Base-by-base conservation (phyloP, 2,797 vertebrate genomes). In the Falco novaeseelandiae region DNA sequence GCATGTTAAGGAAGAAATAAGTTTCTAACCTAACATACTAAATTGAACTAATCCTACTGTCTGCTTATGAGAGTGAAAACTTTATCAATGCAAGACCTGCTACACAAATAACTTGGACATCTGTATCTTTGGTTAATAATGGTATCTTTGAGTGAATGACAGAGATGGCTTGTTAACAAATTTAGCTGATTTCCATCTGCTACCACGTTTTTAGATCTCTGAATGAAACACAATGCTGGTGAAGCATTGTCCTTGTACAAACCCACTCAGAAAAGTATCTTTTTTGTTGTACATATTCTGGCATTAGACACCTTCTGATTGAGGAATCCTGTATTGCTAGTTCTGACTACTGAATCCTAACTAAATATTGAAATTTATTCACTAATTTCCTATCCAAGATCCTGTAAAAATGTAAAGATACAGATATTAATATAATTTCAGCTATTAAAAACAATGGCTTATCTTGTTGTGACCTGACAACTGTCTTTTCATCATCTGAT, bases 241-340 rank as follows among this genome's bases (percentile, higher is more conserved):
- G 40, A 71, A 55, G 1, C 8, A 40, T 79, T 62, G 8, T 62
- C 74, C 8, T 46, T 61, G 10, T 34, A 54, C 21, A 61, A 5
- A 6, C 2, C 6, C 3, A 9, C 30, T 40, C 27, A 69, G 72
- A 54, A 73, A 79, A 38, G 2, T 17, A 25, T 25, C 2, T 30
- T 19, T 57, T 84, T 54, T 59, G 5, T 63, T 42, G 12, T 15
- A 27, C 0, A 0, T 44, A 9, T 81, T 78, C 17, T 36, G 8
- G 5, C 0, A 0, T 86, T 71, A 86, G 9, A 42, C 20, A 12
- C 44, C 13, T 58, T 81, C 32, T 52, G 9, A 1, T 78, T 48
- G 14, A 83, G 40, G 18, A 80, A 80, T 67, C 8, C 13, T 20
- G 21, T 54, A 17, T 34, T 71, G 36, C 6, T 8, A 29, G 23